These are phyloP conservation scores for Anolis apletophallus DNA, from an alignment of 2,797 vertebrate genomes.

Conservation along the genomic window DNA sequence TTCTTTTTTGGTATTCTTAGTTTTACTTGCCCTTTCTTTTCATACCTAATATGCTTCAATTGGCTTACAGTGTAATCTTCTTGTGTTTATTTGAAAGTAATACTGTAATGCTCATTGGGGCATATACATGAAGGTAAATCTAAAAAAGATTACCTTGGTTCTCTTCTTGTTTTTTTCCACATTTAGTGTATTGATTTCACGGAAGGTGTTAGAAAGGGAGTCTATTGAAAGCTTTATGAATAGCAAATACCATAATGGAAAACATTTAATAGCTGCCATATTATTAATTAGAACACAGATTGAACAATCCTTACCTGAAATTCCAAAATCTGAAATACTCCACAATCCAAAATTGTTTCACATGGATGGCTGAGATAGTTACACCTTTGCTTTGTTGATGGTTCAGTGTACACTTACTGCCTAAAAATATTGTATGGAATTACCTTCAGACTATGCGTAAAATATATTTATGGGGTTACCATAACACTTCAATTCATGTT, in stretches of 20 bases:
- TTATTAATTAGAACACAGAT: not conserved
- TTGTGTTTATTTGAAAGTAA: not conserved
- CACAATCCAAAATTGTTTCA: too few relatives aligned
- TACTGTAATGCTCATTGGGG: not conserved
- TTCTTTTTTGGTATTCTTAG: not conserved
- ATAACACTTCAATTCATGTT: too few relatives aligned
- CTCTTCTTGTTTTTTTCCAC: not conserved
- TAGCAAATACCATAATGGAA: not conserved
- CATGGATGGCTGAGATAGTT: too few relatives aligned
- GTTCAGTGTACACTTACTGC: too few relatives aligned
- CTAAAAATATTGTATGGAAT: too few relatives aligned
- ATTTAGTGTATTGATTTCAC: not conserved
- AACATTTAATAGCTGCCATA: not conserved
- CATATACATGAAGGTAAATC: not conserved
- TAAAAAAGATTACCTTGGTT: not conserved
- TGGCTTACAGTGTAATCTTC: not conserved
- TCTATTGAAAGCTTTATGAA: too few relatives aligned
- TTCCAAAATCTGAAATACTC: too few relatives aligned
- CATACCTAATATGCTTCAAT: not conserved
- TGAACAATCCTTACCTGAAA: too few relatives aligned
- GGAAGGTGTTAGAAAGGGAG: not conserved
- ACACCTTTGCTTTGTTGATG: too few relatives aligned
- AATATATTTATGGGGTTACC: too few relatives aligned
- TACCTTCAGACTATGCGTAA: too few relatives aligned
- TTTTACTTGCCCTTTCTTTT: not conserved